Evolutionary conservation across 2,888 invertebrate genomes (phyloP).

Genomic region (Lacanobia wlatinum): DNA sequence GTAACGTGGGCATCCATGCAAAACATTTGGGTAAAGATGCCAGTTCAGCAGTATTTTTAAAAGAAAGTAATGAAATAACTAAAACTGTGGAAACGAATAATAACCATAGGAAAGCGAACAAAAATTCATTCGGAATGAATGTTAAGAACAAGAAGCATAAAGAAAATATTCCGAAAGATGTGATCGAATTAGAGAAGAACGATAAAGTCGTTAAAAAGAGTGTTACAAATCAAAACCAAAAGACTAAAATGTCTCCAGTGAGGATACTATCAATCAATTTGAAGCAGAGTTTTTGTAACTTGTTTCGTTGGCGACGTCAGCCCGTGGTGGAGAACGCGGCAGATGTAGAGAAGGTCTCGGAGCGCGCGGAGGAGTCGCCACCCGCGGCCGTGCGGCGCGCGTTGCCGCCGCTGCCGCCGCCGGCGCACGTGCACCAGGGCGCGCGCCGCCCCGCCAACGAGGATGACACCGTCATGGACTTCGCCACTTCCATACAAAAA

Average conservation of each 20-base stretch:
- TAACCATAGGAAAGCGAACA: constrained; percentile 86
- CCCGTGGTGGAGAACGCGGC: constrained; percentile 72
- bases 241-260: constrained; percentile 92
- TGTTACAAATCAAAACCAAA: constrained; percentile 73
- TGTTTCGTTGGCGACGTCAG: constrained; percentile 93
- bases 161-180: constrained; percentile 80
- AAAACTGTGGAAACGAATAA: constrained; percentile 85
- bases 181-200: constrained; percentile 84
- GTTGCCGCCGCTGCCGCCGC: constrained; percentile 85
- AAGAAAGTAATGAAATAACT: constrained; percentile 80
- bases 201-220: constrained; percentile 80
- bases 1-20: constrained; percentile 83
- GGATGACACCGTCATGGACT: constrained; percentile 93
- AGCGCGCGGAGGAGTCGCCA: constrained; percentile 76
- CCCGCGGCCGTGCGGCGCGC: constrained; percentile 86
- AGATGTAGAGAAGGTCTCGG: constrained; percentile 77
- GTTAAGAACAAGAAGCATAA: constrained; percentile 92
- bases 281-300: constrained; percentile 96
- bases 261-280: constrained; percentile 94
- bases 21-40: constrained; percentile 80
- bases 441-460: constrained; percentile 75
- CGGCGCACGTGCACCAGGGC: constrained; percentile 74
- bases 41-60: constrained; percentile 77
- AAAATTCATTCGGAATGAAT: constrained; percentile 91
- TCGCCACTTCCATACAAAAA: constrained; percentile 97